phyloP scores from a whole-genome alignment of 1,140 invertebrate genomes.

The Ostrea edulis region DNA sequence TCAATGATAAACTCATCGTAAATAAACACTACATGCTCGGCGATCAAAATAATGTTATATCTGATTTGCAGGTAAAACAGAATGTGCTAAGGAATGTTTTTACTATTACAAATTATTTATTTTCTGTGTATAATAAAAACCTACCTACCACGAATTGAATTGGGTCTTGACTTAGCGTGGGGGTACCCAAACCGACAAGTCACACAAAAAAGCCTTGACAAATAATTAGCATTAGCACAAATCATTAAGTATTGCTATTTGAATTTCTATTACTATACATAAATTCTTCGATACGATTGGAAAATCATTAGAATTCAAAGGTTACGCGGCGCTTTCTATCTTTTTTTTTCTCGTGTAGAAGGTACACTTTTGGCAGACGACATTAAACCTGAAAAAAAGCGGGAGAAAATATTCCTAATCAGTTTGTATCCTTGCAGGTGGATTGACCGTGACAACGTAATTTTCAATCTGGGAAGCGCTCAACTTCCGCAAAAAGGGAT shows the following conservation, averaged over 20 bases:
- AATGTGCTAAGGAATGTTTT: too few species aligned
- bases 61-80: neutral
- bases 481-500: slow-evolving; percentile 36
- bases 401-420: neutral
- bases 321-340: slow-evolving; percentile 5
- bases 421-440: slow-evolving; percentile 21
- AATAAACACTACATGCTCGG: neutral
- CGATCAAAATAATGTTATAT: neutral
- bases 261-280: slow-evolving; percentile 26
- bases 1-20: neutral
- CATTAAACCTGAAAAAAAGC: neutral
- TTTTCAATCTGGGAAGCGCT: slow-evolving; percentile 23
- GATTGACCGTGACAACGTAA: slow-evolving; percentile 35
- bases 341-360: neutral
- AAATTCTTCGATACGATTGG: slow-evolving; percentile 28
- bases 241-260: slow-evolving; percentile 27
- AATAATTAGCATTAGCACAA: slow-evolving; percentile 23
- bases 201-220: neutral
- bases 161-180: neutral
- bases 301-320: slow-evolving; percentile 23
- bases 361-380: slow-evolving; percentile 22
- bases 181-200: slow-evolving; percentile 1
- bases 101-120: too few species aligned
- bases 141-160: too few species aligned
- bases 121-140: too few species aligned